These are phyloP conservation scores for Aromia moschata DNA, from an alignment of 2,888 invertebrate genomes.

Conservation along the genomic window DNA sequence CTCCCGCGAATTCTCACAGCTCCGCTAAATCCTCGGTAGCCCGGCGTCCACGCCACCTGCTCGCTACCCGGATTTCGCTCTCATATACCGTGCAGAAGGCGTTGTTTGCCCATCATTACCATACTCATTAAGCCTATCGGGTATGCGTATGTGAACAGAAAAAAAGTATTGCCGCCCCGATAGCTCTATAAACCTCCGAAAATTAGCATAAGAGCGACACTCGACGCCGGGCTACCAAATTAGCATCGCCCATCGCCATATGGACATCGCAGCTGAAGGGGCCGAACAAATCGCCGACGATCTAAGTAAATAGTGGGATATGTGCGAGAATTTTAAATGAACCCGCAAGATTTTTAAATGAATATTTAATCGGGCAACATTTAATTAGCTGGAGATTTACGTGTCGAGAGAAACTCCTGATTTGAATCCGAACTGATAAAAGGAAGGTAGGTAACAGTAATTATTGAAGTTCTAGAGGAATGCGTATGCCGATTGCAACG, in stretches of 20 bases:
- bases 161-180: neutral
- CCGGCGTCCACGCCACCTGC: neutral
- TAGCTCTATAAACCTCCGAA: neutral
- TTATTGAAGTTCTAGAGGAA: neutral
- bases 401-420: neutral
- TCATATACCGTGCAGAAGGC: neutral
- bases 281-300: neutral
- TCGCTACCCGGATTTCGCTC: neutral
- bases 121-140: conserved; percentile 9
- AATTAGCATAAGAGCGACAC: neutral
- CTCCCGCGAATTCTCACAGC: neutral
- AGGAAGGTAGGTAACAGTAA: no score
- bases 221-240: neutral
- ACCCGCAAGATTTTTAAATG: neutral
- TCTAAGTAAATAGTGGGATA: neutral
- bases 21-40: neutral
- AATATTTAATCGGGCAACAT: neutral
- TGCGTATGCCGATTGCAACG: neutral
- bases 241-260: neutral
- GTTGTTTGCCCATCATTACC: neutral
- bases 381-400: neutral
- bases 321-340: neutral
- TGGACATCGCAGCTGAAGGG: neutral
- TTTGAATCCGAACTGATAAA: neutral
- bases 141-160: neutral